phyloP scores from a whole-genome alignment of 2,888 invertebrate genomes.

The Dascillus cervinus region DNA sequence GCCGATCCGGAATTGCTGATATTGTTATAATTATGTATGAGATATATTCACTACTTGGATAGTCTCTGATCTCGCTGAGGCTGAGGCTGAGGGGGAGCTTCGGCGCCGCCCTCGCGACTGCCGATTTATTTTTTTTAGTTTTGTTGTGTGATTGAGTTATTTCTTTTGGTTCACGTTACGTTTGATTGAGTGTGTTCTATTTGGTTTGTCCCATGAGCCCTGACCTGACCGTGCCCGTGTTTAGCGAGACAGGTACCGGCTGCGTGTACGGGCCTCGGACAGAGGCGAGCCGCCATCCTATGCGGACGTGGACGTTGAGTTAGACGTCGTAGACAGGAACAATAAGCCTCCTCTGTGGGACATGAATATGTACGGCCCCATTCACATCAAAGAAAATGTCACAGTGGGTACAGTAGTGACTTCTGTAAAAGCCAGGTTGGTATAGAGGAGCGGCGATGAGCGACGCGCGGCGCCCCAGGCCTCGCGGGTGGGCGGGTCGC shows the following conservation, averaged over 20 bases:
- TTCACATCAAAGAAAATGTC: slow-evolving; percentile 97
- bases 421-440: slow-evolving; percentile 97
- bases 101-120: slow-evolving; percentile 11
- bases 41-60: slow-evolving; percentile 18
- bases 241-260: slow-evolving; percentile 94
- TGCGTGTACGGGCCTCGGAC: slow-evolving; percentile 95
- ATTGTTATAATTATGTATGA: slow-evolving; percentile 18
- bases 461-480: slow-evolving; percentile 44
- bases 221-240: slow-evolving; percentile 62
- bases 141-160: slow-evolving; percentile 41
- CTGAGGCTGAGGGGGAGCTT: slow-evolving; percentile 8
- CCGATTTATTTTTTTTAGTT: slow-evolving; percentile 17
- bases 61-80: slow-evolving; percentile 17
- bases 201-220: slow-evolving; percentile 53
- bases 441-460: slow-evolving; percentile 47
- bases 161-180: slow-evolving; percentile 30
- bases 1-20: slow-evolving; percentile 5
- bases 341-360: slow-evolving; percentile 98
- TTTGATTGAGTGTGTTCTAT: slow-evolving; percentile 40
- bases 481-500: slow-evolving; percentile 40
- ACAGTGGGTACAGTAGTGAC: slow-evolving; percentile 98
- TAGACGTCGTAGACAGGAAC: slow-evolving; percentile 97
- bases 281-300: slow-evolving; percentile 85
- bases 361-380: slow-evolving; percentile 91
- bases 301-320: slow-evolving; percentile 94